Evolutionary conservation across 1,140 invertebrate genomes (phyloP).

Genomic region (Agrypnia vestita): DNA sequence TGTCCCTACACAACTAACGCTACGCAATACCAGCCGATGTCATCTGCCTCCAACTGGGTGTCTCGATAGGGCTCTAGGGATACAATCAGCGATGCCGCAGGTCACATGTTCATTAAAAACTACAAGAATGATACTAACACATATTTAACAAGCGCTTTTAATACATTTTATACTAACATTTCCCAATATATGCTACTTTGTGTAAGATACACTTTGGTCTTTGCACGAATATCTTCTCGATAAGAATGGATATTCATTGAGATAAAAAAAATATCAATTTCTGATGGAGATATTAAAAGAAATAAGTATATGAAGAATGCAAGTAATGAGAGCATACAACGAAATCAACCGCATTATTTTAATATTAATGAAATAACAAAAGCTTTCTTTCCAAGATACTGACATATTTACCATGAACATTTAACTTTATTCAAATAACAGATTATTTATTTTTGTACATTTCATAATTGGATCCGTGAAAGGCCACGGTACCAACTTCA

Average conservation of each 20-base stretch:
- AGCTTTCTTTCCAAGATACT: not conserved
- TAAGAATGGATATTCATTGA: slow-evolving; percentile 33
- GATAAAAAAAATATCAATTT: slow-evolving; percentile 36
- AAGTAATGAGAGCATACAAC: not conserved
- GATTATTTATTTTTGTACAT: slow-evolving; percentile 17
- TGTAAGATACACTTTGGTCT: slow-evolving; percentile 60
- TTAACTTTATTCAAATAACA: not conserved
- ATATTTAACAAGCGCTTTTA: slow-evolving; percentile 52
- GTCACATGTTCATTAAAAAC: slow-evolving; percentile 36
- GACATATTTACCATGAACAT: not conserved
- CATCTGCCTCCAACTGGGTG: not conserved
- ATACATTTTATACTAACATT: slow-evolving; percentile 53
- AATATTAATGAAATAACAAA: slow-evolving; percentile 6
- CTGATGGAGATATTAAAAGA: slow-evolving; percentile 21
- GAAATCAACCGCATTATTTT: not conserved
- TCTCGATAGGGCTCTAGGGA: not conserved
- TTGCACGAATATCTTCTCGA: slow-evolving; percentile 50
- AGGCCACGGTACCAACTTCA: not conserved
- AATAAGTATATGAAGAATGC: not conserved
- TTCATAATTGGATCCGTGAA: not conserved
- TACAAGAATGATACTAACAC: slow-evolving; percentile 51
- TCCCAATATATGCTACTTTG: slow-evolving; percentile 57
- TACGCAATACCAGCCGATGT: slow-evolving; percentile 25
- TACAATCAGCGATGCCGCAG: not conserved
- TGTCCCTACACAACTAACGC: slow-evolving; percentile 23